A percentile compares a stretch with the other conserved stretches of the same genome.
Evolutionary conservation across 2,888 invertebrate genomes (phyloP).

Genomic region (Ichneumoninae sp.): DNA sequence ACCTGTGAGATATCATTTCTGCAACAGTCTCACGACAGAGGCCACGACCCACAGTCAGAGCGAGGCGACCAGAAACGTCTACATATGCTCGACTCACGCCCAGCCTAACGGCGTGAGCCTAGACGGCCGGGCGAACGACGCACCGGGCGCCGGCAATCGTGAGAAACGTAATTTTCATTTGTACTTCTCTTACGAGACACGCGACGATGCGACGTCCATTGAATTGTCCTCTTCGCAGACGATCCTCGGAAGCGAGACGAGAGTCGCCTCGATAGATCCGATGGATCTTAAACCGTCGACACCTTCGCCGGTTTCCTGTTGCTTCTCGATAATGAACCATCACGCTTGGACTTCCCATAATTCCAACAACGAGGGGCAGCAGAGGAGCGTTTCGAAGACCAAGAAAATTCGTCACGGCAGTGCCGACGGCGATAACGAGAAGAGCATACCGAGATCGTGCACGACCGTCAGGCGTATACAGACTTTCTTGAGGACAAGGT

Average conservation of each 20-base stretch:
- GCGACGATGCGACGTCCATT: slow-evolving; percentile 79
- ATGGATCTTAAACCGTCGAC: slow-evolving; percentile 79
- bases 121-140: slow-evolving; percentile 13
- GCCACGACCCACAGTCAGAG: slow-evolving; percentile 25
- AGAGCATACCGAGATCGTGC: slow-evolving; percentile 72
- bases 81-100: slow-evolving; percentile 76
- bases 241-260: slow-evolving; percentile 45
- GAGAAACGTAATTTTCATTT: slow-evolving; percentile 78
- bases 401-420: slow-evolving; percentile 59
- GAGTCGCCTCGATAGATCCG: slow-evolving; percentile 52
- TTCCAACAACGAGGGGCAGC: slow-evolving; percentile 47
- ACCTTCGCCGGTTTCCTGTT: slow-evolving; percentile 82
- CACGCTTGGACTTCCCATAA: slow-evolving; percentile 62
- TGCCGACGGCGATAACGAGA: slow-evolving; percentile 54
- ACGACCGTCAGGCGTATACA: slow-evolving; percentile 79
- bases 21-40: slow-evolving; percentile 69
- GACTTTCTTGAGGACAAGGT: slow-evolving; percentile 77
- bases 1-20: slow-evolving; percentile 75
- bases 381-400: slow-evolving; percentile 43
- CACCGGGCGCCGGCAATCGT: slow-evolving; percentile 29
- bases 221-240: slow-evolving; percentile 76
- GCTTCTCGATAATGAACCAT: slow-evolving; percentile 79
- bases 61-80: slow-evolving; percentile 71
- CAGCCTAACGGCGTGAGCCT: slow-evolving; percentile 47
- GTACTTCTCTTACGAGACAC: slow-evolving; percentile 80